Conservation (phyloP, 2,797 vertebrate genomes). For the Melanotaenia maccullochi region DNA sequence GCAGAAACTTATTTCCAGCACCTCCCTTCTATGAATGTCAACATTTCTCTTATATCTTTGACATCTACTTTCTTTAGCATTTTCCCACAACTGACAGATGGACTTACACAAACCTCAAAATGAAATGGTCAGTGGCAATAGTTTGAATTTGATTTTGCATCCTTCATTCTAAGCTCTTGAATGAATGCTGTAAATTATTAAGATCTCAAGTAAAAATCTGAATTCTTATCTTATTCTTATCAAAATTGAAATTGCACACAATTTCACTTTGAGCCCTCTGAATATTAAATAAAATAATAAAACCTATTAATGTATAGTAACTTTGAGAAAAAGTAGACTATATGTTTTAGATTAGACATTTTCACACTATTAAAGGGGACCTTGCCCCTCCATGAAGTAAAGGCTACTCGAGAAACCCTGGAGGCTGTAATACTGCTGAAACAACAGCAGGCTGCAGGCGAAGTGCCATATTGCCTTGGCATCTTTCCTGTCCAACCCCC, state of each 20-base stretch:
- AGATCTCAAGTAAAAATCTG: too few relatives aligned
- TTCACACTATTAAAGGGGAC: background rate
- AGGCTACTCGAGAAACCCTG: conserved; percentile 38
- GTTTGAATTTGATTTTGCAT: background rate
- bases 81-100: background rate
- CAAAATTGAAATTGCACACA: too few relatives aligned
- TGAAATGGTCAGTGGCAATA: background rate
- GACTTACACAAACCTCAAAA: background rate
- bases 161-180: background rate
- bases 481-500: conserved; percentile 54
- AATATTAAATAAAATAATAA: background rate
- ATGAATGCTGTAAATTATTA: too few relatives aligned
- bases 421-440: conserved; percentile 27
- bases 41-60: background rate
- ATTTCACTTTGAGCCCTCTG: too few relatives aligned
- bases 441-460: conserved; percentile 61
- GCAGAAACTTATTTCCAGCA: background rate
- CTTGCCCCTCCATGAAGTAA: conserved; percentile 16
- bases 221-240: too few relatives aligned
- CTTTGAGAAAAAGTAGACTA: background rate
- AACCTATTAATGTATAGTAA: background rate
- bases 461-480: conserved; percentile 74
- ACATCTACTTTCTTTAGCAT: background rate
- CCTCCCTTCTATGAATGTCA: background rate
- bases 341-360: background rate